phyloP scores from a whole-genome alignment of 2,888 invertebrate species.

The Drosophila ezoana region DNA sequence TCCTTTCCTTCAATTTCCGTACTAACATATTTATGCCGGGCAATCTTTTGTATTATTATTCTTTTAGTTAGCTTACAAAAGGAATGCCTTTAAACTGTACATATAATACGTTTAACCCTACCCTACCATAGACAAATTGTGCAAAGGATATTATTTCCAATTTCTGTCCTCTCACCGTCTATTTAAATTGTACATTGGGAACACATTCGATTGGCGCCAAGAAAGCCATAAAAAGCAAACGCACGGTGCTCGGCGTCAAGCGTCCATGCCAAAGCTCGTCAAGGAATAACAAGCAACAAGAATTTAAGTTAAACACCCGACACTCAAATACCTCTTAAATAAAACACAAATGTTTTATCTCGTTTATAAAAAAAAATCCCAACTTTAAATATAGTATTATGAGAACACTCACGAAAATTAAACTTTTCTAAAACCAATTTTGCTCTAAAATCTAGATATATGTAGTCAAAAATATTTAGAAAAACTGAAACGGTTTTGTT shows the following conservation, averaged over 20 bases:
- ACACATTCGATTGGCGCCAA: slow-evolving; percentile 67
- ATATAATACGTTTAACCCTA: slow-evolving; percentile 28
- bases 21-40: not conserved
- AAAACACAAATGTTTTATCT: not conserved
- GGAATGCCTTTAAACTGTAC: slow-evolving; percentile 14
- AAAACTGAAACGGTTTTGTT: too few species aligned
- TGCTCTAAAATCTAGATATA: too few species aligned
- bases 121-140: slow-evolving; percentile 27
- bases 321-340: slow-evolving; percentile 19
- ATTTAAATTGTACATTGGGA: slow-evolving; percentile 36
- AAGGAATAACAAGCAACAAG: slow-evolving; percentile 32
- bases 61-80: slow-evolving; percentile 15
- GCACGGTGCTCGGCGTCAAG: slow-evolving; percentile 38
- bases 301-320: not conserved
- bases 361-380: too few species aligned
- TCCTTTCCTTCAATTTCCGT: slow-evolving; percentile 1
- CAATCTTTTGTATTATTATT: not conserved
- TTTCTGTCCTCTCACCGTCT: slow-evolving; percentile 41
- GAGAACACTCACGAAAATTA: not conserved
- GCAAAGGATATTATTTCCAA: slow-evolving; percentile 14
- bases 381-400: not conserved
- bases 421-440: too few species aligned
- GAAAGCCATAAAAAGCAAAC: slow-evolving; percentile 67
- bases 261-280: slow-evolving; percentile 28
- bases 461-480: too few species aligned